Evolutionary conservation across 2,113 vertebrate genomes (phyloP).

Genomic region (Oenanthe oenanthe): DNA sequence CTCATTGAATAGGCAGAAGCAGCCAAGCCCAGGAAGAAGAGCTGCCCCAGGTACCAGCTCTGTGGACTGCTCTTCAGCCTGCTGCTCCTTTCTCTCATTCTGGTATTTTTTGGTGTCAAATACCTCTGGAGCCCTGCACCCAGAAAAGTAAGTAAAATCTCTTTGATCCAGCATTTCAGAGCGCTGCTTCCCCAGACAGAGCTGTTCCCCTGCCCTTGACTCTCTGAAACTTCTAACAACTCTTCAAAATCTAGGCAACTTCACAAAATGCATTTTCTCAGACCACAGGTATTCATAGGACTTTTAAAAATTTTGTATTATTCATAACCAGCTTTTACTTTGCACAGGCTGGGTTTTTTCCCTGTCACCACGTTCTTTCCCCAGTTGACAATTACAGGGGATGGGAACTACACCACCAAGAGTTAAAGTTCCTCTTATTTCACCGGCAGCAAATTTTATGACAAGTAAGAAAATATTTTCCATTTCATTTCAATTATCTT

Average conservation of each 20-base stretch:
- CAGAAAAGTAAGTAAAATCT: conserved; percentile 76
- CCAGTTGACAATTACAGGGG: conserved; percentile 40
- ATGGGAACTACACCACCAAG: conserved; percentile 35
- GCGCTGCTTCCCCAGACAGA: neutral
- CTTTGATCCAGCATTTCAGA: neutral
- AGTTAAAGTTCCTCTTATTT: conserved; percentile 64
- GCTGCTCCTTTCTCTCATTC: conserved; percentile 66
- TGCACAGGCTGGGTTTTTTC: neutral
- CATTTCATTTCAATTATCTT: conserved; percentile 79
- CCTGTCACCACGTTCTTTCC: conserved; percentile 25
- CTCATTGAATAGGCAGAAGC: conserved; percentile 69
- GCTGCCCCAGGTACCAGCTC: conserved; percentile 70
- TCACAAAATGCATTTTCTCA: conserved; percentile 10
- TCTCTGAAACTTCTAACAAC: neutral
- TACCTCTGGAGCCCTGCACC: conserved; percentile 73
- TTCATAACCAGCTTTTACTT: conserved; percentile 49
- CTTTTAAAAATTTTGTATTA: conserved; percentile 42
- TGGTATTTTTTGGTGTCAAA: conserved; percentile 72
- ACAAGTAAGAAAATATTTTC: conserved; percentile 72
- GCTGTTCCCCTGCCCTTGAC: neutral
- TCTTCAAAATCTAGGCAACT: neutral
- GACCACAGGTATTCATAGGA: neutral
- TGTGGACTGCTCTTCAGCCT: conserved; percentile 68
- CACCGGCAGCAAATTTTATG: conserved; percentile 68
- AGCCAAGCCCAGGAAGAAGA: conserved; percentile 63